phyloP scores from a whole-genome alignment of 2,888 invertebrate species.

The Criorhina ranunculi region DNA sequence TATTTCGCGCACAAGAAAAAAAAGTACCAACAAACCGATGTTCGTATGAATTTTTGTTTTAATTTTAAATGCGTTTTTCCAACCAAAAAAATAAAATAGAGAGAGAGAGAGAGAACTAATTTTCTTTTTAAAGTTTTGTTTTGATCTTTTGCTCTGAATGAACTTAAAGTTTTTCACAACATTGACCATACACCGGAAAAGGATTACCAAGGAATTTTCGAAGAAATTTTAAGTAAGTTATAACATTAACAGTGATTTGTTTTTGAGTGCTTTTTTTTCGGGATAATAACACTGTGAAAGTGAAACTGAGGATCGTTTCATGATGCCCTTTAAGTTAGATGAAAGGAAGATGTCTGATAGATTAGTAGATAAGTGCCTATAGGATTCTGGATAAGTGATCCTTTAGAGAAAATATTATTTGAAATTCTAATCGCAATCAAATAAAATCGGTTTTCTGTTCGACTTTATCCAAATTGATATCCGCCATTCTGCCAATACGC shows the following conservation, averaged over 20 bases:
- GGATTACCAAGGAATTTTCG: conserved; percentile 70
- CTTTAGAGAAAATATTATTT: no score
- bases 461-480: neutral
- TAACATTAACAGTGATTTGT: neutral
- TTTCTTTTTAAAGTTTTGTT: conserved; percentile 43
- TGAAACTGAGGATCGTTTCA: neutral
- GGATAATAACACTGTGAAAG: neutral
- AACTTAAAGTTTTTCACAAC: conserved; percentile 49
- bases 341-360: no score
- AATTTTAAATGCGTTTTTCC: conserved; percentile 40
- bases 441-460: neutral
- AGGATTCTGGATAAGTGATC: no score
- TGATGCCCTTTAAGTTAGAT: no score
- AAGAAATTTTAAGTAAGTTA: conserved; percentile 55
- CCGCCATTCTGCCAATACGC: neutral
- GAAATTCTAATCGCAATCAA: no score
- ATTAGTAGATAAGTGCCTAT: no score
- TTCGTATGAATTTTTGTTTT: conserved; percentile 27
- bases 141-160: conserved; percentile 51
- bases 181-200: conserved; percentile 63
- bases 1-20: conserved; percentile 49
- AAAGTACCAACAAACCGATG: neutral
- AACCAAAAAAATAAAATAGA: conserved; percentile 44
- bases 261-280: conserved; percentile 2
- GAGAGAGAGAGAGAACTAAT: conserved; percentile 19